phyloP scores from a whole-genome alignment of 2,113 vertebrate species.

The Acanthochromis polyacanthus region DNA sequence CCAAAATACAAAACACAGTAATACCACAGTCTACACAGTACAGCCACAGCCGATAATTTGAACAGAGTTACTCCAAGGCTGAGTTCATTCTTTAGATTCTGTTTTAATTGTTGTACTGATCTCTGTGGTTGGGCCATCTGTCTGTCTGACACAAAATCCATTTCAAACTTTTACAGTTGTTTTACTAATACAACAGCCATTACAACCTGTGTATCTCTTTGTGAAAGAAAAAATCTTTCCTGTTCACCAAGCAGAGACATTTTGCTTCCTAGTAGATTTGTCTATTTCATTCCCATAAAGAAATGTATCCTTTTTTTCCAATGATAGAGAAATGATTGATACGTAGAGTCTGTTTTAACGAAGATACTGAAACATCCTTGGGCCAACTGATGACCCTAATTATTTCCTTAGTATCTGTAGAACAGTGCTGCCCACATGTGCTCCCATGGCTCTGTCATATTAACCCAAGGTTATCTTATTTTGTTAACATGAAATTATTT shows the following conservation, averaged over 20 bases:
- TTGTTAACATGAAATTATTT: no score
- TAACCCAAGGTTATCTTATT: no score
- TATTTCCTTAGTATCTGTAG: no score
- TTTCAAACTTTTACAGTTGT: slow-evolving; percentile 59
- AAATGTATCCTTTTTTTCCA: neutral
- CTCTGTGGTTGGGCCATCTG: slow-evolving; percentile 58
- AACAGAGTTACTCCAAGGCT: slow-evolving; percentile 67
- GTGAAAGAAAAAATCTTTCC: slow-evolving; percentile 41
- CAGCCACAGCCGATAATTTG: slow-evolving; percentile 24
- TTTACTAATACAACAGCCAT: slow-evolving; percentile 42
- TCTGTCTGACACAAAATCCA: slow-evolving; percentile 60
- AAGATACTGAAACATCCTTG: no score
- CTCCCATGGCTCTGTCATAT: no score
- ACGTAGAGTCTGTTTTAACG: no score
- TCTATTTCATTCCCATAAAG: neutral
- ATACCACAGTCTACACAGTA: no score
- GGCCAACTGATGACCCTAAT: no score
- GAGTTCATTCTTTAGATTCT: slow-evolving; percentile 71
- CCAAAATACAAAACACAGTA: no score
- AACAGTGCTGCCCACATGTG: no score
- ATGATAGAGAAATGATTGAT: no score
- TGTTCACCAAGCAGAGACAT: neutral
- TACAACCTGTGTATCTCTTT: slow-evolving; percentile 50
- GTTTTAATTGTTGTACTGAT: slow-evolving; percentile 66
- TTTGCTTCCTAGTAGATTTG: slow-evolving; percentile 6